A percentile compares a stretch with the other conserved stretches of the same genome.
These are phyloP conservation scores for Chrysemys picta DNA, from an alignment of 2,113 vertebrate genomes.

Conservation along the genomic window DNA sequence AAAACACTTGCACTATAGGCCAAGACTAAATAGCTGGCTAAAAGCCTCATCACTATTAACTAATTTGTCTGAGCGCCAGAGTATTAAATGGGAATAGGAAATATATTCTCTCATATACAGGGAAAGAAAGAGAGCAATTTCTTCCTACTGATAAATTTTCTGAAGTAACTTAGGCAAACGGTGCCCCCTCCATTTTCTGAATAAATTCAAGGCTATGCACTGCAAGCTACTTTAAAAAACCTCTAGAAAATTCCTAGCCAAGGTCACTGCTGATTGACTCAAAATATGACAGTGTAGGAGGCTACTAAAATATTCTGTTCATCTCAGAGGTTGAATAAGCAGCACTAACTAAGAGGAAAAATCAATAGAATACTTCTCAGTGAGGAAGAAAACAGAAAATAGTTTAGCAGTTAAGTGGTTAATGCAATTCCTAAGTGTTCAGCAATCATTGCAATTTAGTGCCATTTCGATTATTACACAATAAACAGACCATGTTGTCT, in stretches of 20 bases:
- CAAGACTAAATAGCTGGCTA: background rate
- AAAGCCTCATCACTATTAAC: slow-evolving; percentile 16
- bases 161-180: background rate
- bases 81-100: background rate
- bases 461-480: slow-evolving; percentile 90
- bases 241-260: slow-evolving; percentile 60
- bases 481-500: slow-evolving; percentile 90
- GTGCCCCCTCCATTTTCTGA: background rate
- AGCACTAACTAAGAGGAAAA: slow-evolving; percentile 54
- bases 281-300: slow-evolving; percentile 31
- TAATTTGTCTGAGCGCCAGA: background rate
- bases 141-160: background rate
- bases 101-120: background rate
- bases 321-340: slow-evolving; percentile 53
- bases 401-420: slow-evolving; percentile 83
- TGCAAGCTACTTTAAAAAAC: slow-evolving; percentile 23
- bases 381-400: slow-evolving; percentile 63
- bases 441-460: slow-evolving; percentile 87
- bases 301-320: slow-evolving; percentile 42
- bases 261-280: slow-evolving; percentile 65
- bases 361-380: slow-evolving; percentile 52
- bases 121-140: background rate
- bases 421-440: slow-evolving; percentile 86
- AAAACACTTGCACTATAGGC: background rate
- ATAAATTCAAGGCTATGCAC: background rate